Evolutionary conservation across 2,797 vertebrate genomes (phyloP).

Genomic region (Acanthiza pusilla): DNA sequence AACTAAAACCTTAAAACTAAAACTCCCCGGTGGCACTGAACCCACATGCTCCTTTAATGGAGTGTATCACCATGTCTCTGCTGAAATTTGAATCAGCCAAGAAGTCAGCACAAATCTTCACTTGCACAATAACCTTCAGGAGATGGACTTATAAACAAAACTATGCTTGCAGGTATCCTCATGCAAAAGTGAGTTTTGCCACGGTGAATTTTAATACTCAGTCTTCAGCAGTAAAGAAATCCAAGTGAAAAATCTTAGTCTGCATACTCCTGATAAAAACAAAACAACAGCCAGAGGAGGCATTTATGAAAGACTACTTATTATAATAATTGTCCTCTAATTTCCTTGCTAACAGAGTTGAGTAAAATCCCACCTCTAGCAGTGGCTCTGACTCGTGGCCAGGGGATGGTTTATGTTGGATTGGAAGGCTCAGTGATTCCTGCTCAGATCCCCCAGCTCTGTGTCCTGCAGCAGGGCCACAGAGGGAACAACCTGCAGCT

Average conservation of each 20-base stretch:
- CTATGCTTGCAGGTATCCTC: neutral
- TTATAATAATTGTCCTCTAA: neutral
- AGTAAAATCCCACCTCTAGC: neutral
- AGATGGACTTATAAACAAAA: neutral
- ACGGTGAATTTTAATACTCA: neutral
- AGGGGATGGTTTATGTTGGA: neutral
- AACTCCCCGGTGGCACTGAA: neutral
- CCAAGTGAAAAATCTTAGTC: neutral
- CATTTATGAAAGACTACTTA: neutral
- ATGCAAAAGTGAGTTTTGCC: neutral
- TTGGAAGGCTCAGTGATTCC: neutral
- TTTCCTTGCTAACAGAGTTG: neutral
- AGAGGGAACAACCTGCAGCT: neutral
- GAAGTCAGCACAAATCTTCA: neutral
- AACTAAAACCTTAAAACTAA: neutral
- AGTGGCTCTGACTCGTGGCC: neutral
- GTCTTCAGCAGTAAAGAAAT: neutral
- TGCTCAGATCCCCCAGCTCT: neutral
- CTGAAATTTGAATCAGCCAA: neutral
- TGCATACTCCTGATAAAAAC: neutral
- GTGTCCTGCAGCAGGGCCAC: neutral
- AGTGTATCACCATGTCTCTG: neutral
- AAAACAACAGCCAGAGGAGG: neutral
- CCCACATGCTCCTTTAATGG: neutral
- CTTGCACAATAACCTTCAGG: neutral